Evolutionary conservation across 2,113 vertebrate genomes (phyloP).

Genomic region (Cyanoramphus novaezelandiae): DNA sequence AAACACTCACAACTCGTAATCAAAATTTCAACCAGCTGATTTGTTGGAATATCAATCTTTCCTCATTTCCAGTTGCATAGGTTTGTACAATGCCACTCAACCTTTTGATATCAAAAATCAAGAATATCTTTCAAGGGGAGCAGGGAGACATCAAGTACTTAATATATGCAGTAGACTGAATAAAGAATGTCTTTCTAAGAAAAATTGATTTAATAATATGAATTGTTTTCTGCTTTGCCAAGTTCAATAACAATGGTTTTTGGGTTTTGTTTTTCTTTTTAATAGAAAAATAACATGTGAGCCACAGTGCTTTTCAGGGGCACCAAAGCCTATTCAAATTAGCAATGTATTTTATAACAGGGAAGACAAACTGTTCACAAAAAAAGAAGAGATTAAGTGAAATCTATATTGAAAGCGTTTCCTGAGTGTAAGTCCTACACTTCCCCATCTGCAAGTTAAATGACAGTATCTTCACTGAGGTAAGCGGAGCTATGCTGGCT

Average conservation of each 20-base stretch:
- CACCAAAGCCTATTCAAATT: not conserved
- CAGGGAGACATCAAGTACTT: not conserved
- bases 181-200: not conserved
- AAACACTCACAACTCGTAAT: not conserved
- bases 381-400: not conserved
- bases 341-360: not conserved
- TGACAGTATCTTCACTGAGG: not conserved
- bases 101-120: not conserved
- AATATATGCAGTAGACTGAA: not conserved
- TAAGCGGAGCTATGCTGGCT: not conserved
- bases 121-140: not conserved
- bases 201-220: not conserved
- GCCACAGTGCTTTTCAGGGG: not conserved
- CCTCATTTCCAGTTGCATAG: not conserved
- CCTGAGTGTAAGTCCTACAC: not conserved
- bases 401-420: not conserved
- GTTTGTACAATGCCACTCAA: not conserved
- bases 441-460: not conserved
- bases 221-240: slow-evolving; percentile 19
- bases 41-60: not conserved
- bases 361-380: not conserved
- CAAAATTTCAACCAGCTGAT: not conserved
- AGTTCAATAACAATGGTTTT: not conserved
- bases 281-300: not conserved
- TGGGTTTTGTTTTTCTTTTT: not conserved